These are phyloP conservation scores for Panagrolaimus sp. DNA, from an alignment of 1,140 invertebrate species.

Conservation along the genomic window DNA sequence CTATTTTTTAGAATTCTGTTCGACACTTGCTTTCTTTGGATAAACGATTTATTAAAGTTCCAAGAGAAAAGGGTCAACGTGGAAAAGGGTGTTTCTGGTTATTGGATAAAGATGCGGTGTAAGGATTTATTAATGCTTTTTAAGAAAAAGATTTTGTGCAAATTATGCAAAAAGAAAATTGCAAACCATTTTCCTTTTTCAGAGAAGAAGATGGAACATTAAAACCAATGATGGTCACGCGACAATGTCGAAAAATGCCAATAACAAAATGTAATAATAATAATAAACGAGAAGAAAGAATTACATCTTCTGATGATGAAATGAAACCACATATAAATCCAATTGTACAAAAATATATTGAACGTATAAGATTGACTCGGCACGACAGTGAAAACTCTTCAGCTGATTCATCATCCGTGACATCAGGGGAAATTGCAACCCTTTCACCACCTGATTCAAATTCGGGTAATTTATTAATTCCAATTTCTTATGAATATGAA, in stretches of 20 bases:
- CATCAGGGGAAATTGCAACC: neutral
- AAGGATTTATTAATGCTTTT: neutral
- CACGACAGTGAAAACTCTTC: neutral
- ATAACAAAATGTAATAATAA: neutral
- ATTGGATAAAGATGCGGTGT: conserved; percentile 2
- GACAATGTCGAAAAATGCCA: conserved; percentile 4
- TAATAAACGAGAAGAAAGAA: neutral
- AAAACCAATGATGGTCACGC: neutral
- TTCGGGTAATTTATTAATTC: too few relatives aligned
- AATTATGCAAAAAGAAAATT: too few relatives aligned
- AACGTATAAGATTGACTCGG: neutral
- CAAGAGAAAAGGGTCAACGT: neutral
- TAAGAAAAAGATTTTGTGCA: neutral
- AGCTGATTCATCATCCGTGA: neutral
- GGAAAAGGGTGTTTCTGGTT: conserved; percentile 5
- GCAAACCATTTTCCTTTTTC: neutral
- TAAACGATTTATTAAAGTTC: conserved; percentile 5
- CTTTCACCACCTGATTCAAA: too few relatives aligned
- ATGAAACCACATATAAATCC: conserved; percentile 10
- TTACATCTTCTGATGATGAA: neutral
- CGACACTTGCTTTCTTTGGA: conserved; percentile 11
- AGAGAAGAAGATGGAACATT: conserved; percentile 10
- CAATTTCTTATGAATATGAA: too few relatives aligned
- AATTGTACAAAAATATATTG: conserved; percentile 13
- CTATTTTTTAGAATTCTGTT: conserved; percentile 10